Evolutionary conservation across 1,140 invertebrate genomes (phyloP), one percentile per base, ranked within the genome.

Genomic region (Rhagoletis zephyria): DNA sequence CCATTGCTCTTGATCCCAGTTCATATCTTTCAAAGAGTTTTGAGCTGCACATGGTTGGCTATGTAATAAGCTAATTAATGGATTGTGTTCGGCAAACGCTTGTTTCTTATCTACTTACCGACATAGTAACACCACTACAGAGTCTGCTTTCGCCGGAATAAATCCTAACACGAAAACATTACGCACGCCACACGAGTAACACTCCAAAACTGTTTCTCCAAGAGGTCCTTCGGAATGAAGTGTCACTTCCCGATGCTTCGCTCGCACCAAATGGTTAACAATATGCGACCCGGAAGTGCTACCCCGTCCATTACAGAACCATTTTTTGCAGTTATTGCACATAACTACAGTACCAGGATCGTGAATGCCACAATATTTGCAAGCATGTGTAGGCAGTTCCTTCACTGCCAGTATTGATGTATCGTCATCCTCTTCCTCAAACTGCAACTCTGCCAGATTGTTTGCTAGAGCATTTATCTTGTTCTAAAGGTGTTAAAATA

Each of bases 1-100:
- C 99, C 99, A 99, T 93, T 99, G 98, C 88, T 98, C 98, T 93
- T 98, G 98, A 94, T 99, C 98, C 98, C 98, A 99, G 93, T 99
- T 99, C 97, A 99, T 98, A 93, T 99, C 98, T 93, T 99, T 98
- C 10, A 99, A 94, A 61, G 97, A 98, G 92, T 96, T 98, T 93
- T 99, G 98, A 6, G 98, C 97, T 85, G 98, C 98, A 94, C 99
- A 99, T 5, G 99, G 99, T 94, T 99, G 98, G 2, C 94, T 94
- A 14, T 30, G n/a, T 4, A 63, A n/a, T 88, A n/a, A 77, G 3
- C 5, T 56, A 87, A 86, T 59, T 81, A 16, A 63, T 0, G 86
- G 64, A 5, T 60, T 60, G 14, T 60, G n/a, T 51, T 45, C 19
- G 1, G 51, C 48, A 1, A 74, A 74, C 30, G 30, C 30, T 30